Base-by-base conservation (phyloP, 2,888 invertebrate genomes). In the Hypomecis punctinalis region DNA sequence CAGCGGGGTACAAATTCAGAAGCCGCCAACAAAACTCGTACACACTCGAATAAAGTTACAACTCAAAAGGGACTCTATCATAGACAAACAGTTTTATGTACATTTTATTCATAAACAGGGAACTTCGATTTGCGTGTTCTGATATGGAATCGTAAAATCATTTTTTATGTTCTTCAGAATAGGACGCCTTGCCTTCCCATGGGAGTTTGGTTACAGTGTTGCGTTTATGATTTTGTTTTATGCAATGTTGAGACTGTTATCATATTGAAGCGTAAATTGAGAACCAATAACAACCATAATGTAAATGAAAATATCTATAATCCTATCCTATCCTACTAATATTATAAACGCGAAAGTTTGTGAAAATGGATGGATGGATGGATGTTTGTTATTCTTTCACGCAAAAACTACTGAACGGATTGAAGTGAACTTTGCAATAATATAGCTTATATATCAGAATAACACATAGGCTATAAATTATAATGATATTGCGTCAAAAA, bases 61-160 rank as follows among this genome's bases (percentile, higher is more conserved):
- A 63, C 65, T 55, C 43, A 48, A 54, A 45, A 56, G 61, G 60
- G 66, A 63, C 74, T 76, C 74, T 73, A 74, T 72, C 81, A 78
- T 74, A 76, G 68, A 73, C 79, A 82, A 81, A 80, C 72, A 74
- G 61, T 76, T 85, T 84, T 85, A 87, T 85, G 80, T 84, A 71
- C 78, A 81, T 85, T 86, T 86, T 85, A 88, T 89, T 84, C 85
- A 87, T 88, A 88, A 85, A 85, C 83, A 83, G 76, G 76, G 76
- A 74, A 76, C 79, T 83, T 82, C 79, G 81, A 84, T 86, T 82
- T 80, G 80, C 80, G 74, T 76, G 78, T 78, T 77, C 76, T 84
- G 86, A 88, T 86, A 87, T 86, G 84, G 83, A 88, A 88, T 88
- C 88, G 85, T 90, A 89, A 90, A 90, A 88, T 86, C 80, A 88